phyloP scores from a whole-genome alignment of 2,113 vertebrate genomes.

The Phrynosoma platyrhinos region DNA sequence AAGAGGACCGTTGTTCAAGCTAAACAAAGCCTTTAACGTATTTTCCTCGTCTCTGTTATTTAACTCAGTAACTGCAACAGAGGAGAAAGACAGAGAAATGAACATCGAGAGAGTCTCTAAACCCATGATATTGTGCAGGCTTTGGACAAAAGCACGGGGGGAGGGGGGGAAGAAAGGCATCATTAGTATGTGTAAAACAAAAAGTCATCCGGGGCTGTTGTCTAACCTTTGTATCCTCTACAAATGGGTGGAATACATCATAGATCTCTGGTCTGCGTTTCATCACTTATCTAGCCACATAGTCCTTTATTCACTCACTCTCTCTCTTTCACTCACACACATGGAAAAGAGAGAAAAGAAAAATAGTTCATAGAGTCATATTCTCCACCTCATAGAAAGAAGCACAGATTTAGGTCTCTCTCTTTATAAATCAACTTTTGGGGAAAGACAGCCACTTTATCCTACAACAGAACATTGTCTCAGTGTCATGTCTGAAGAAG shows the following conservation, averaged over 20 bases:
- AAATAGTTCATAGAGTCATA: conserved; percentile 7
- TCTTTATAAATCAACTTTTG: not conserved
- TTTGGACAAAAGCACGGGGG: not conserved
- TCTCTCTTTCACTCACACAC: too few relatives aligned
- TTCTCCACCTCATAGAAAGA: conserved; percentile 1
- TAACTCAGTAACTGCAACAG: conserved; percentile 22
- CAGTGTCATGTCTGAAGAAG: not conserved
- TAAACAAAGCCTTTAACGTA: conserved; percentile 28
- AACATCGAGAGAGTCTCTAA: not conserved
- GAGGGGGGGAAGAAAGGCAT: not conserved
- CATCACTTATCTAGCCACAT: conserved; percentile 21
- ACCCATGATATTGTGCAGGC: not conserved
- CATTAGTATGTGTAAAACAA: conserved; percentile 6
- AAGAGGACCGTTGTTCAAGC: conserved; percentile 5
- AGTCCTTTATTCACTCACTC: not conserved
- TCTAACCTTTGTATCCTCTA: not conserved
- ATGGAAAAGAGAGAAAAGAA: conserved; percentile 2
- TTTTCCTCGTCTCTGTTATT: conserved; percentile 18
- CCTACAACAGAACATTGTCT: not conserved
- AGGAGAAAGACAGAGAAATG: not conserved
- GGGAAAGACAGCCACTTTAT: not conserved
- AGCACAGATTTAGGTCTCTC: conserved; percentile 12
- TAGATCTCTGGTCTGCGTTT: conserved; percentile 25
- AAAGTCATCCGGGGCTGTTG: not conserved
- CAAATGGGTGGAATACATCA: conserved; percentile 8